Percentiles rank a stretch among this genome's conserved stretches.
These are phyloP conservation scores for Polyergus mexicanus DNA, from an alignment of 1,140 invertebrate species.

Conservation along the genomic window DNA sequence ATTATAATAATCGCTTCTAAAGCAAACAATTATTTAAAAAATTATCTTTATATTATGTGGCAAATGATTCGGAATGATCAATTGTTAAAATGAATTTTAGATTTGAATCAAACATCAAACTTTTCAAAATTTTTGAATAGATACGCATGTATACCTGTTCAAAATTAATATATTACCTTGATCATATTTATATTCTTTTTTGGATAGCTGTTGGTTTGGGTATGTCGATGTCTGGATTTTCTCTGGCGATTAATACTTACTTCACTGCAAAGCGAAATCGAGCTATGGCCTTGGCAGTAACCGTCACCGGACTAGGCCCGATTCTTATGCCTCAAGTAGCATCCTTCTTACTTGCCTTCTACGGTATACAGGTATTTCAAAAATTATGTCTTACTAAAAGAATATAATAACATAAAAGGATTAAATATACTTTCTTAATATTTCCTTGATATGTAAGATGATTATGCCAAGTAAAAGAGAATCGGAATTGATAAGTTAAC, in stretches of 20 bases:
- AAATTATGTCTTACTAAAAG: background rate
- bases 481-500: background rate
- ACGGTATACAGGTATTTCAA: conserved; percentile 85
- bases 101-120: background rate
- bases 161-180: background rate
- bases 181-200: background rate
- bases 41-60: background rate
- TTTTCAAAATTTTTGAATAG: background rate
- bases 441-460: background rate
- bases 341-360: conserved; percentile 87
- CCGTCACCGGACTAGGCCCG: conserved; percentile 90
- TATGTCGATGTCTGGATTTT: conserved; percentile 89
- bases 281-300: conserved; percentile 89
- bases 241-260: conserved; percentile 90
- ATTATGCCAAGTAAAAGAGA: background rate
- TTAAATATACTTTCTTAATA: background rate
- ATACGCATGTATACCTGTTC: no score
- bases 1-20: conserved; percentile 10
- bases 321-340: conserved; percentile 90
- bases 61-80: background rate
- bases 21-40: background rate
- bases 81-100: conserved; percentile 5
- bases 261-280: conserved; percentile 89
- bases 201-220: conserved; percentile 88
- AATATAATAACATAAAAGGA: background rate